Percentiles rank a stretch among this genome's conserved stretches.
phyloP scores from a whole-genome alignment of 2,888 invertebrate species.

The Epiblema foenella region DNA sequence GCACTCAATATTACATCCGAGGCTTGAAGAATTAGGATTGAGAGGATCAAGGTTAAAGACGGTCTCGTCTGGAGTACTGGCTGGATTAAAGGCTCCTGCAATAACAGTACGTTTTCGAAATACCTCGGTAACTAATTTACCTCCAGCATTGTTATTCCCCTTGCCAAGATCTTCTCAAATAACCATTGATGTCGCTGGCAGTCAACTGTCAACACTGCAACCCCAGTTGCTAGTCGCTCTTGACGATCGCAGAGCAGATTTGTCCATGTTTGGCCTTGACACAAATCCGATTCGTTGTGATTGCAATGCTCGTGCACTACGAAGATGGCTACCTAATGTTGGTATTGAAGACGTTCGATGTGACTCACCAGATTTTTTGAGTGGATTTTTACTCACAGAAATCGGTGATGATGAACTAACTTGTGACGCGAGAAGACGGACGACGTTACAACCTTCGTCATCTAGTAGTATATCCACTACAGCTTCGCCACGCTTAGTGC shows the following conservation, averaged over 20 bases:
- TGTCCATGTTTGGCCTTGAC: slow-evolving; percentile 89
- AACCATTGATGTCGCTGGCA: slow-evolving; percentile 91
- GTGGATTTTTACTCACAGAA: slow-evolving; percentile 88
- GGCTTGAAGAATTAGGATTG: slow-evolving; percentile 89
- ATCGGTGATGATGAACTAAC: slow-evolving; percentile 93
- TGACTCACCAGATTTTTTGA: slow-evolving; percentile 88
- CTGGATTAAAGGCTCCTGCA: slow-evolving; percentile 90
- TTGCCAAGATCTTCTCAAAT: slow-evolving; percentile 94
- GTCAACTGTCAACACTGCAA: slow-evolving; percentile 89
- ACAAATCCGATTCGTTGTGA: slow-evolving; percentile 94
- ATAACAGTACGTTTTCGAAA: slow-evolving; percentile 91
- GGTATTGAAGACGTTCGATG: slow-evolving; percentile 87
- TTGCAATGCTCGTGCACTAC: slow-evolving; percentile 91
- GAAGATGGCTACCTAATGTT: slow-evolving; percentile 90
- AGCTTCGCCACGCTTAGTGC: slow-evolving; percentile 80
- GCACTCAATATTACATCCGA: slow-evolving; percentile 91
- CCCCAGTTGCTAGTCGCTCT: slow-evolving; percentile 92
- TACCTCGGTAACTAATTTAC: slow-evolving; percentile 91
- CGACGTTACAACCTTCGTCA: slow-evolving; percentile 71
- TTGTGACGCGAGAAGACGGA: slow-evolving; percentile 88
- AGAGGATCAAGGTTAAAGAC: slow-evolving; percentile 90
- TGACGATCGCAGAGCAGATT: slow-evolving; percentile 91
- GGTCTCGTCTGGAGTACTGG: slow-evolving; percentile 92
- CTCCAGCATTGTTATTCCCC: slow-evolving; percentile 93
- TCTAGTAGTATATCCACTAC: slow-evolving; percentile 77